Conservation (phyloP, 2,113 vertebrate genomes). For the Platichthys stellatus region DNA sequence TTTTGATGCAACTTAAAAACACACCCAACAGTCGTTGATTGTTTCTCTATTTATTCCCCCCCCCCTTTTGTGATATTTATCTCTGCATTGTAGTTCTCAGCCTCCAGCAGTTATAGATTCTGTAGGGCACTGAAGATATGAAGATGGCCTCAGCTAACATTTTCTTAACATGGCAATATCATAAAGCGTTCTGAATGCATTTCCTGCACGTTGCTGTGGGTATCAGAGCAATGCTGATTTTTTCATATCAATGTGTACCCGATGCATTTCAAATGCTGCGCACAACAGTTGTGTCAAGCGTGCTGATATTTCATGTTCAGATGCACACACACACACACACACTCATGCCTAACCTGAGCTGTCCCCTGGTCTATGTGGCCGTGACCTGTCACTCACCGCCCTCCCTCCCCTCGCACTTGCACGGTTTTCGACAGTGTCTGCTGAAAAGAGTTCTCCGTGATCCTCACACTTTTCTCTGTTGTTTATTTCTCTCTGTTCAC, state of each 20-base stretch:
- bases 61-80: too few relatives aligned
- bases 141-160: conserved; percentile 22
- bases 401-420: conserved; percentile 48
- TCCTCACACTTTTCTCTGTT: conserved; percentile 78
- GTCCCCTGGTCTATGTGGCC: conserved; percentile 65
- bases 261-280: conserved; percentile 62
- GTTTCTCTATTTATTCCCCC: too few relatives aligned
- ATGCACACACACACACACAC: conserved; percentile 27
- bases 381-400: conserved; percentile 53
- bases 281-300: conserved; percentile 22
- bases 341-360: conserved; percentile 59
- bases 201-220: conserved; percentile 59
- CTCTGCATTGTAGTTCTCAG: too few relatives aligned
- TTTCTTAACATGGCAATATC: conserved; percentile 27
- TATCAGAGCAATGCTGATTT: conserved; percentile 39
- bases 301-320: conserved; percentile 13
- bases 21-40: too few relatives aligned
- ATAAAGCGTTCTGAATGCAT: conserved; percentile 54
- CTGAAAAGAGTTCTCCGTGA: conserved; percentile 70
- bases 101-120: conserved; percentile 10
- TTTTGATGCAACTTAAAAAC: too few relatives aligned
- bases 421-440: conserved; percentile 75
- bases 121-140: conserved; percentile 63
- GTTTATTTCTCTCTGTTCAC: conserved; percentile 76
- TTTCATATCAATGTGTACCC: conserved; percentile 44